phyloP scores from a whole-genome alignment of 2,888 invertebrate genomes.

The Fragum whitleyi region DNA sequence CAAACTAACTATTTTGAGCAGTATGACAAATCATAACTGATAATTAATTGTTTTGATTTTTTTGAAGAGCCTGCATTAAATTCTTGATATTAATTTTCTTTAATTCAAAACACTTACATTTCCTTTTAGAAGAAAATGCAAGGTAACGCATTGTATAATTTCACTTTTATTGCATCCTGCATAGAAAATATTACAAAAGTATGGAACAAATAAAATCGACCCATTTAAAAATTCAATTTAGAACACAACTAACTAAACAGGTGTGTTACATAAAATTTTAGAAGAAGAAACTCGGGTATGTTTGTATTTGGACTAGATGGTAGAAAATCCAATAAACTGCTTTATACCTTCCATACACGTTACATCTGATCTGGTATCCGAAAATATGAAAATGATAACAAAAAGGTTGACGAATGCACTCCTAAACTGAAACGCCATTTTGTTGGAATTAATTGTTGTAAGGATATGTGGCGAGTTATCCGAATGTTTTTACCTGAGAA shows the following conservation, averaged over 20 bases:
- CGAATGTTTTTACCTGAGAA: slow-evolving; percentile 18
- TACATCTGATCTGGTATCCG: slow-evolving; percentile 5
- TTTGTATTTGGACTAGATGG: not conserved
- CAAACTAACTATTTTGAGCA: too few relatives aligned
- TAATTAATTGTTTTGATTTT: too few relatives aligned
- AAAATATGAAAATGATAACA: slow-evolving; percentile 10
- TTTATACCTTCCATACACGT: slow-evolving; percentile 14
- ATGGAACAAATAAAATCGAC: too few relatives aligned
- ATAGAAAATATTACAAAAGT: too few relatives aligned
- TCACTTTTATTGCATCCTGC: too few relatives aligned
- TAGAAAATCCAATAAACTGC: not conserved
- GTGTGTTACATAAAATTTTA: slow-evolving; percentile 12
- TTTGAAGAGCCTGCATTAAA: too few relatives aligned
- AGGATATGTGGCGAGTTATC: not conserved
- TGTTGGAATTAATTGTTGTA: not conserved
- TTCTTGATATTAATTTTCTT: too few relatives aligned
- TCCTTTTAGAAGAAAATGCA: too few relatives aligned
- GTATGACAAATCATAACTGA: too few relatives aligned
- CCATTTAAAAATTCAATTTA: slow-evolving; percentile 10
- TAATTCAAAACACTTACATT: too few relatives aligned
- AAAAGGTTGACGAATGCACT: slow-evolving; percentile 19
- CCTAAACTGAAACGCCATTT: slow-evolving; percentile 20
- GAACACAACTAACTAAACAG: slow-evolving; percentile 15
- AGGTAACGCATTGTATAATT: too few relatives aligned
- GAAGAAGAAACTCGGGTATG: not conserved